Conservation (phyloP, 2,797 vertebrate species). For the Euthynnus affinis region DNA sequence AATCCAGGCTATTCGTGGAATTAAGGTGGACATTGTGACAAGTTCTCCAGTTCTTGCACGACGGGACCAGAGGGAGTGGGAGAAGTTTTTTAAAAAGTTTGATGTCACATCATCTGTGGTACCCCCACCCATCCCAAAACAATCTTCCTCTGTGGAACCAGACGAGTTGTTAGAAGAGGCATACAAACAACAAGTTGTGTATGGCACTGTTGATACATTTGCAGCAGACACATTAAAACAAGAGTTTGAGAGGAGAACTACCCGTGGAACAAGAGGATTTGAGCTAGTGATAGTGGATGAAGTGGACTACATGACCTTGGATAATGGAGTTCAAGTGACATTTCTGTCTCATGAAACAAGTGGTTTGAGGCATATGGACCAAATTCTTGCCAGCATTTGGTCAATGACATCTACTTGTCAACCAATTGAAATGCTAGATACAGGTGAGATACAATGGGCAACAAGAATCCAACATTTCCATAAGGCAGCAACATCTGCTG, state of each 20-base stretch:
- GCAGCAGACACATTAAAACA: constrained; percentile 11
- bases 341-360: constrained; percentile 70
- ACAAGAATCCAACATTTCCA: too few species aligned
- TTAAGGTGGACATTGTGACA: constrained; percentile 67
- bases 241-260: constrained; percentile 7
- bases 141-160: too few species aligned
- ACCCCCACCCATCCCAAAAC: neutral
- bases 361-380: constrained; percentile 38
- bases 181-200: neutral
- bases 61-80: constrained; percentile 4
- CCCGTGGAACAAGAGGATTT: neutral
- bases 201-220: constrained; percentile 3
- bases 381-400: constrained; percentile 9
- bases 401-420: neutral
- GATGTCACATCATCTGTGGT: constrained; percentile 3
- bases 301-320: constrained; percentile 73
- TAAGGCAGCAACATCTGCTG: too few species aligned
- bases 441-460: constrained; percentile 3
- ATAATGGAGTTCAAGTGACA: constrained; percentile 70
- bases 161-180: neutral
- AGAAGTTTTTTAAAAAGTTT: neutral
- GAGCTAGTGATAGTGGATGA: constrained; percentile 63
- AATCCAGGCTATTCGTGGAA: constrained; percentile 44
- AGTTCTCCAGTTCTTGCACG: constrained; percentile 36
- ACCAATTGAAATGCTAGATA: neutral